These are phyloP conservation scores for Sepiola atlantica DNA, from an alignment of 2,888 invertebrate species.

Conservation along the genomic window DNA sequence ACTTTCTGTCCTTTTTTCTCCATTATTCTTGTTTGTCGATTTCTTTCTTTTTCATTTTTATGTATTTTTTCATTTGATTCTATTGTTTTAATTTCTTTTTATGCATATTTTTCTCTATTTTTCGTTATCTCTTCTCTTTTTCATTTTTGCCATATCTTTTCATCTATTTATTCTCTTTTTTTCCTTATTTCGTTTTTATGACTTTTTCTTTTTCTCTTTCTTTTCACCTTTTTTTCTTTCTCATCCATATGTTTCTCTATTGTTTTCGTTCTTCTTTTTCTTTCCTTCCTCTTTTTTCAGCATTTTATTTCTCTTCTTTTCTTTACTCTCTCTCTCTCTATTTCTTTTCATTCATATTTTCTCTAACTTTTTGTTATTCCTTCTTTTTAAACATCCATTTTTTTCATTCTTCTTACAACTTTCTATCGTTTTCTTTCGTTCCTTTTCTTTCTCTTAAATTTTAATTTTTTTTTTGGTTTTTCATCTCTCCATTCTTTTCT, in stretches of 20 bases:
- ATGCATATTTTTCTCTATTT: too few relatives aligned
- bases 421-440: fast-evolving
- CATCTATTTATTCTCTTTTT: neutral
- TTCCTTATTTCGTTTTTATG: neutral
- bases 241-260: neutral
- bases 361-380: fast-evolving
- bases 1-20: too few relatives aligned
- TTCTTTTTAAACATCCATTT: neutral
- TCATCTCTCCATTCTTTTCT: neutral
- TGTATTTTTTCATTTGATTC: too few relatives aligned
- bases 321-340: fast-evolving
- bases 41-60: too few relatives aligned
- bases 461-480: neutral
- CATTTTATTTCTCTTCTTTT: neutral
- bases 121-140: neutral
- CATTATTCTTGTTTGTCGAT: too few relatives aligned
- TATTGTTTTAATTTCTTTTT: too few relatives aligned
- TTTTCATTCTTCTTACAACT: neutral
- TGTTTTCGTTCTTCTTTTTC: neutral
- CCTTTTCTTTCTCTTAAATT: too few relatives aligned
- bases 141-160: neutral
- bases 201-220: neutral
- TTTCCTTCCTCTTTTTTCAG: neutral
- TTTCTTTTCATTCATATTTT: neutral
- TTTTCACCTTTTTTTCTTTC: neutral